A percentile compares a stretch with the other conserved stretches of the same genome.
Evolutionary conservation across 2,888 invertebrate genomes (phyloP).

Genomic region (Tenthredo notha): DNA sequence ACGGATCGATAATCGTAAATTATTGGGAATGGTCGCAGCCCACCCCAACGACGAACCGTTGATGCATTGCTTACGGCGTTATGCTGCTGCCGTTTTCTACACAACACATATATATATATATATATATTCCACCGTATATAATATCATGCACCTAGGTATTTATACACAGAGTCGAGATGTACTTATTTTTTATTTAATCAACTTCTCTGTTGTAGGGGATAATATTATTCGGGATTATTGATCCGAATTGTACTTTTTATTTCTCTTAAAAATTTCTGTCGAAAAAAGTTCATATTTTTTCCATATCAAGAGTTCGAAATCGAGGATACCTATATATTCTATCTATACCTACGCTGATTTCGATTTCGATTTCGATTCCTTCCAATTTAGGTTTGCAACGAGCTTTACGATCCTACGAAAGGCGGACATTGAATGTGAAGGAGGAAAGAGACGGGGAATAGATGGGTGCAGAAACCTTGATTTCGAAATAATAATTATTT

Average conservation of each 20-base stretch:
- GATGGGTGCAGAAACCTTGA: constrained; percentile 21
- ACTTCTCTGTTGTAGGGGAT: neutral
- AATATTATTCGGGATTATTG: neutral
- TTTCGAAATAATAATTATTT: constrained; percentile 70
- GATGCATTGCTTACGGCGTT: constrained; percentile 69
- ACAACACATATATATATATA: neutral
- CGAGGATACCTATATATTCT: neutral
- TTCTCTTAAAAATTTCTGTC: neutral
- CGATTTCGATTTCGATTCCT: constrained; percentile 6
- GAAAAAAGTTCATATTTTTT: neutral
- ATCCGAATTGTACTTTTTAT: neutral
- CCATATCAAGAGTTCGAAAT: neutral
- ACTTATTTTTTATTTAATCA: neutral
- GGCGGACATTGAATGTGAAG: constrained; percentile 38
- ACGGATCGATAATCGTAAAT: constrained; percentile 70
- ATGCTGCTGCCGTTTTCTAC: constrained; percentile 49
- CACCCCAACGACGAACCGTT: neutral
- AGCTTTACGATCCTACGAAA: constrained; percentile 42
- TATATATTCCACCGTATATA: neutral
- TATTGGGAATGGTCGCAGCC: constrained; percentile 70
- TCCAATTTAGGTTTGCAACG: constrained; percentile 60
- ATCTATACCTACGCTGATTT: no score
- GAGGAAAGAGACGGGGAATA: constrained; percentile 9
- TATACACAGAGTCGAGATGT: neutral
- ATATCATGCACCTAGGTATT: neutral